These are phyloP conservation scores for Fistularia commersonii DNA, from an alignment of 2,797 vertebrate species.

Conservation along the genomic window DNA sequence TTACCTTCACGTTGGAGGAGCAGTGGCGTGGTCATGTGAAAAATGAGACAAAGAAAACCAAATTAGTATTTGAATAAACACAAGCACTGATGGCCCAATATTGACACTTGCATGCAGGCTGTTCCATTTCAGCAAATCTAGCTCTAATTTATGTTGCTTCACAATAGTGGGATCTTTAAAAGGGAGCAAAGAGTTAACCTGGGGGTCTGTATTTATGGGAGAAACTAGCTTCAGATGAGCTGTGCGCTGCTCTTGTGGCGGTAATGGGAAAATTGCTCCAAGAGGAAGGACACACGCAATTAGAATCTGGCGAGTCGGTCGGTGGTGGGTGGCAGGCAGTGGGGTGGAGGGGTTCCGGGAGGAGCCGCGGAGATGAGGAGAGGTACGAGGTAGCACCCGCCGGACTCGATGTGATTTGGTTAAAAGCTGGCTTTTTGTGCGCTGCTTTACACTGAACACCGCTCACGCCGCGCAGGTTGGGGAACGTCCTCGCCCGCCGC, in stretches of 20 bases:
- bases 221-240: slow-evolving; percentile 91
- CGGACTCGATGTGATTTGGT: slow-evolving; percentile 97
- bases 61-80: no score
- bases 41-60: slow-evolving; percentile 24
- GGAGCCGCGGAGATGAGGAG: slow-evolving; percentile 33
- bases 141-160: no score
- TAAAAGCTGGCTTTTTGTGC: slow-evolving; percentile 91
- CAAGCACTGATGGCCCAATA: no score
- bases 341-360: slow-evolving; percentile 37
- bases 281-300: slow-evolving; percentile 99
- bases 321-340: slow-evolving; percentile 49
- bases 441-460: slow-evolving; percentile 64
- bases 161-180: slow-evolving; percentile 10
- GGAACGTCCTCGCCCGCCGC: slow-evolving; percentile 66
- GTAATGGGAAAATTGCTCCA: slow-evolving; percentile 98
- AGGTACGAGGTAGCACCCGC: slow-evolving; percentile 84
- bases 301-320: slow-evolving; percentile 88
- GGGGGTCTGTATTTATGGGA: slow-evolving; percentile 89
- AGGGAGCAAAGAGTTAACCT: slow-evolving; percentile 81
- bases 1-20: slow-evolving; percentile 52
- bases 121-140: no score
- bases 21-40: slow-evolving; percentile 32
- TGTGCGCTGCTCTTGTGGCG: slow-evolving; percentile 83
- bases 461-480: slow-evolving; percentile 50
- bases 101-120: no score